phyloP scores from a whole-genome alignment of 2,888 invertebrate species.

The Drosophila prostipennis region DNA sequence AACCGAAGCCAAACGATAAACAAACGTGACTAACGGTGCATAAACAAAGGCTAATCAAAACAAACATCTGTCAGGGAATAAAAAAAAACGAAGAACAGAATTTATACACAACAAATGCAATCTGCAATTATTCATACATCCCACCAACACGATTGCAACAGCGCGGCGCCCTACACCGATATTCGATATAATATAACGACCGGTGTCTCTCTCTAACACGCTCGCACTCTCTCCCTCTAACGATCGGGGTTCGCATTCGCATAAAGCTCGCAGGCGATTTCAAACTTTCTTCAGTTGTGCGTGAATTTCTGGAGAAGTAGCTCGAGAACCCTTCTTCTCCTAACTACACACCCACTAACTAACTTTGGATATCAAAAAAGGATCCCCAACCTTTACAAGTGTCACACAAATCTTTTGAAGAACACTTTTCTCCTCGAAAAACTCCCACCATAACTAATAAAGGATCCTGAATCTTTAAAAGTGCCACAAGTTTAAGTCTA shows the following conservation, averaged over 20 bases:
- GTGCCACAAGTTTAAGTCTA: not conserved
- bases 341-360: not conserved
- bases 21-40: slow-evolving; percentile 44
- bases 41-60: slow-evolving; percentile 27
- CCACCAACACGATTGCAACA: slow-evolving; percentile 32
- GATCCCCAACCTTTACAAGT: not conserved
- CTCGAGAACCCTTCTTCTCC: slow-evolving; percentile 8
- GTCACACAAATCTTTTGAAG: not conserved
- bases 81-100: slow-evolving; percentile 18
- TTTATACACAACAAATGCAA: slow-evolving; percentile 29
- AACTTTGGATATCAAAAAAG: not conserved
- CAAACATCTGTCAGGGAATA: slow-evolving; percentile 47
- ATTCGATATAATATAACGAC: slow-evolving; percentile 42
- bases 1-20: slow-evolving; percentile 34
- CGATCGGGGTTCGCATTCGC: not conserved
- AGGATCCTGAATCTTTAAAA: slow-evolving; percentile 2
- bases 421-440: not conserved
- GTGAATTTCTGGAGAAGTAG: slow-evolving; percentile 44
- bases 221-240: slow-evolving; percentile 3
- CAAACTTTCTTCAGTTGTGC: slow-evolving; percentile 61
- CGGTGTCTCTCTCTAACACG: slow-evolving; percentile 25
- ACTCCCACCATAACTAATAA: not conserved
- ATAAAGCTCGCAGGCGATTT: slow-evolving; percentile 56
- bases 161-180: slow-evolving; percentile 18
- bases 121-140: slow-evolving; percentile 32